Base-by-base conservation (phyloP, 2,797 vertebrate species). In the Pseudopleuronectes americanus region DNA sequence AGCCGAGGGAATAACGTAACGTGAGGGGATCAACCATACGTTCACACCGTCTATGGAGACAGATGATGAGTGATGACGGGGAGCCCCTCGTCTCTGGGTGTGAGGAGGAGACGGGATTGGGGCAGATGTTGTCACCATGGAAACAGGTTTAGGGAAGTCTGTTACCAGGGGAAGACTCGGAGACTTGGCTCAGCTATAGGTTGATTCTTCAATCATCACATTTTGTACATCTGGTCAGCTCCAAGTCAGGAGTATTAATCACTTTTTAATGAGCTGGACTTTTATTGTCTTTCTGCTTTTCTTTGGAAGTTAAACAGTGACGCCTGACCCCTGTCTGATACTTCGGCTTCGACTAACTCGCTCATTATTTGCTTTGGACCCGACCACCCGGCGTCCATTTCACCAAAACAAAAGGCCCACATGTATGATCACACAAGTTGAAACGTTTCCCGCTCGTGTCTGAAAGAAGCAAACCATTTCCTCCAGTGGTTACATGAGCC, bases 361-460 rank as follows among this genome's bases (percentile, higher is more conserved):
- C 38, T 57, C 57, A n/a, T 16, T 69, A 62, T 77, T 88, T 81
- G 70, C 76, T 58, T 81, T 80, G 77, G 80, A 83, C 57, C 8
- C 21, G 19, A 80, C 13, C 16, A 10, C 56, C 33, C 17, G 48
- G 26, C 58, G 31, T 81, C 59, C 9, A 26, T 75, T 85, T 71
- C 68, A 51, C 59, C 64, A 55, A 62, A 71, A 78, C 57, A 72
- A 74, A 74, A 59, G 41, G 53, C 76, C 26, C 59, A 75, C 64
- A 76, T 68, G 58, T 64, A 77, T 8, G 64, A 74, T 75, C 67
- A 71, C 66, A 83, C 45, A 69, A 56, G 45, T 43, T 8, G 28
- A 61, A 31, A n/a, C 9, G 0, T 31, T 43, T 73, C 54, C 74
- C 63, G 71, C 53, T 51, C 48, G 48, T 0, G 58, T 65, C 61